Evolutionary conservation across 64 coral and sea anemone genomes (phyloP).

Genomic region (Acropora yongei): DNA sequence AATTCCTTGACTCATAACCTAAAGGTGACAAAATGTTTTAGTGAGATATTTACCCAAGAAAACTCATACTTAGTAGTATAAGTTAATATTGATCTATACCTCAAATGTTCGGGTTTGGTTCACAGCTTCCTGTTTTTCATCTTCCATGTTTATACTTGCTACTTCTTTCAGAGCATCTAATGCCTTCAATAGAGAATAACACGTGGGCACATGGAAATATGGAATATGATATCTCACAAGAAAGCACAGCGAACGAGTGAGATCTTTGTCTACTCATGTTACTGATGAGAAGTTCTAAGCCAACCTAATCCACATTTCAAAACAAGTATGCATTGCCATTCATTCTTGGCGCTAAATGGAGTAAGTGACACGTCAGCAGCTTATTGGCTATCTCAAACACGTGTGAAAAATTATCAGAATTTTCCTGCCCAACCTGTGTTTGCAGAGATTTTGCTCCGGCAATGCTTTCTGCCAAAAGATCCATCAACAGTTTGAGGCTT

Average conservation of each 20-base stretch:
- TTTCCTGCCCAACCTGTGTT: slow-evolving; percentile 37
- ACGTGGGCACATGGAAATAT: neutral
- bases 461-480: slow-evolving; percentile 53
- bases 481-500: slow-evolving; percentile 25
- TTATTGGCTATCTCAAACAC: too few relatives aligned
- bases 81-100: neutral
- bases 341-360: too few relatives aligned
- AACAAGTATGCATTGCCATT: too few relatives aligned
- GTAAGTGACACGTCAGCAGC: too few relatives aligned
- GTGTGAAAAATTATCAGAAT: neutral
- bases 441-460: slow-evolving; percentile 52
- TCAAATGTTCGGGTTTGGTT: slow-evolving; percentile 3
- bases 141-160: slow-evolving; percentile 8
- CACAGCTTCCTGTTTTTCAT: slow-evolving; percentile 28
- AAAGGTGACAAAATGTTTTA: neutral
- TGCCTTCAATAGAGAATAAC: too few relatives aligned
- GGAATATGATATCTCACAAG: too few relatives aligned
- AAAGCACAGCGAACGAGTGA: too few relatives aligned
- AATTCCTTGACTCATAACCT: slow-evolving; percentile 34
- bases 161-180: slow-evolving; percentile 32
- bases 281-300: too few relatives aligned
- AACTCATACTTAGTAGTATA: too few relatives aligned
- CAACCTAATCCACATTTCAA: too few relatives aligned
- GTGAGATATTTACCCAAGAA: neutral
- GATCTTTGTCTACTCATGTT: too few relatives aligned